These are phyloP conservation scores for Saccostrea cuccullata DNA, from an alignment of 1,140 invertebrate genomes.

Conservation along the genomic window DNA sequence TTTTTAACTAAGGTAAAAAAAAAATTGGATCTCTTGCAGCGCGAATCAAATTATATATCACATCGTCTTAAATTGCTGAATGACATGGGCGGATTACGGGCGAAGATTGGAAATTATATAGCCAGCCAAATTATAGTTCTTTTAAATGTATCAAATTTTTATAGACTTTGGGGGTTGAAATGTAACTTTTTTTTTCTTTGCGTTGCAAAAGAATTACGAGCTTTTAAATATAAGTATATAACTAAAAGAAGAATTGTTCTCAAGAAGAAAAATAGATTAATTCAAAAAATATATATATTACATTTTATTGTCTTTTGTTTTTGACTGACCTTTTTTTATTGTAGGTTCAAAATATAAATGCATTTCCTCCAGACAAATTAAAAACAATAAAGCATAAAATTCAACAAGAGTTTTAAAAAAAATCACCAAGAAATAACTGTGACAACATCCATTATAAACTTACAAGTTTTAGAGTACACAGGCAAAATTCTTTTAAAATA, in stretches of 20 bases:
- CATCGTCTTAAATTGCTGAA: background rate
- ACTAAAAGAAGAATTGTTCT: background rate
- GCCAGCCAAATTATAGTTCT: constrained; percentile 9
- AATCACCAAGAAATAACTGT: background rate
- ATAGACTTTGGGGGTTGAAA: background rate
- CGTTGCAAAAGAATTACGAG: background rate
- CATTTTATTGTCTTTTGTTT: background rate
- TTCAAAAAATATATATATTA: background rate
- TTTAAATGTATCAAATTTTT: constrained; percentile 27
- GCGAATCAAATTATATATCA: constrained; percentile 27
- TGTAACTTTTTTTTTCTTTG: background rate
- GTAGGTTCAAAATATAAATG: background rate
- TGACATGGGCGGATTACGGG: background rate
- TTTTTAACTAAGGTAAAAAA: constrained; percentile 19
- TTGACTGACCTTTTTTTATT: background rate
- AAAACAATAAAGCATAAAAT: background rate
- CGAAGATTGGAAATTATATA: constrained; percentile 15
- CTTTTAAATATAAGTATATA: background rate
- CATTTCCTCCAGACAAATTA: background rate
- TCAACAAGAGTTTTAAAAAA: background rate
- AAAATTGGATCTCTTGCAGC: background rate
- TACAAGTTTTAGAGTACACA: background rate
- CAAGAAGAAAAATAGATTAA: background rate
- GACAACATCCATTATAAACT: background rate
- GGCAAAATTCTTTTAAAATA: background rate